Evolutionary conservation across 2,888 invertebrate species (phyloP).

Genomic region (Octonoba sinensis): DNA sequence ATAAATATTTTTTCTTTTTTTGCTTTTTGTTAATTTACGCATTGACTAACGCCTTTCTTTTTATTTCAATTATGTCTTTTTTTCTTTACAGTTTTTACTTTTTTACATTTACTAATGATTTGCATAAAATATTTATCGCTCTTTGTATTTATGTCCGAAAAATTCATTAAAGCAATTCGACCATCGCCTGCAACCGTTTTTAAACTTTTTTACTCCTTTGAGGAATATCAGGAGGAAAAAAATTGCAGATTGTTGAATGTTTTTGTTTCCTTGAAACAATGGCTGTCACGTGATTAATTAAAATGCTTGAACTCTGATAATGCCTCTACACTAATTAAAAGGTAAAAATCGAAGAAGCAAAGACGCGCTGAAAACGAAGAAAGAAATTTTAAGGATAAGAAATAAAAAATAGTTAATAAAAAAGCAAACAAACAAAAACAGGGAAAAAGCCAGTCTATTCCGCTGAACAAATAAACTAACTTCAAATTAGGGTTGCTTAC

Average conservation of each 20-base stretch:
- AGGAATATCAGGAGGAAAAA: neutral
- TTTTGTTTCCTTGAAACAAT: constrained; percentile 51
- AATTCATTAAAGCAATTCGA: no score
- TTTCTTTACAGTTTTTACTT: no score
- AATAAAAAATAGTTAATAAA: constrained; percentile 17
- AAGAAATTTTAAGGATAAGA: constrained; percentile 35
- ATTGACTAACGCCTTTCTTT: no score
- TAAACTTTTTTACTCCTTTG: neutral
- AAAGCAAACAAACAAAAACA: constrained; percentile 22
- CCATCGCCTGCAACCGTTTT: constrained; percentile 6
- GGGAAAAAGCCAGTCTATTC: constrained; percentile 32
- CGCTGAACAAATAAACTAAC: constrained; percentile 62
- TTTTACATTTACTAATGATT: no score
- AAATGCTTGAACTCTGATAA: constrained; percentile 61
- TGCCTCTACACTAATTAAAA: constrained; percentile 62
- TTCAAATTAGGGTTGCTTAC: constrained; percentile 43
- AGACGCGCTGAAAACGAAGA: constrained; percentile 32
- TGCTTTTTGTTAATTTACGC: no score
- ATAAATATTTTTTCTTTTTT: no score
- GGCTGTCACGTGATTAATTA: constrained; percentile 54
- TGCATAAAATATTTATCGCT: no score
- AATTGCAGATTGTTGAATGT: constrained; percentile 54
- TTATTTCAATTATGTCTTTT: no score
- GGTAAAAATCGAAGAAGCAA: constrained; percentile 63
- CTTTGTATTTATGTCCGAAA: no score